Evolutionary conservation across 2,113 vertebrate genomes (phyloP).

Genomic region (Centropus bengalensis): DNA sequence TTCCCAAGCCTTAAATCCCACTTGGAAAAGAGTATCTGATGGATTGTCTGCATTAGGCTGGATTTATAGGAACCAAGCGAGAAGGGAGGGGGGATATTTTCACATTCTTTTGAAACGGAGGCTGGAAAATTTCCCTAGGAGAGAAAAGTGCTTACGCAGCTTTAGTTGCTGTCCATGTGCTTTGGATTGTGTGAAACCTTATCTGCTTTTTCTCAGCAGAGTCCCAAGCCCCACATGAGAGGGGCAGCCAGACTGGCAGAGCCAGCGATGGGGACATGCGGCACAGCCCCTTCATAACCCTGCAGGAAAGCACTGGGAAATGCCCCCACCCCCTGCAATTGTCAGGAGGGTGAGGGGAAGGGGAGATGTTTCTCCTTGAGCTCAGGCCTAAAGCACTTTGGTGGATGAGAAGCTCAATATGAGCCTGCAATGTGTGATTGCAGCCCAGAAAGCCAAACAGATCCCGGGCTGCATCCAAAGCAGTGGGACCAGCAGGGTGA

Average conservation of each 20-base stretch:
- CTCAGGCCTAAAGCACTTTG: background rate
- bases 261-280: background rate
- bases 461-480: no score
- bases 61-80: background rate
- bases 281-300: background rate
- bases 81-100: slow-evolving; percentile 2
- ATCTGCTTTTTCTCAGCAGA: slow-evolving; percentile 57
- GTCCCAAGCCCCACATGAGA: background rate
- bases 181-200: slow-evolving; percentile 66
- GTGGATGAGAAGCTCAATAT: no score
- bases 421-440: no score
- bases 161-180: slow-evolving; percentile 49
- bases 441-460: no score
- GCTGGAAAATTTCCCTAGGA: slow-evolving; percentile 28
- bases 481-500: no score
- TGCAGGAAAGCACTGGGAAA: background rate
- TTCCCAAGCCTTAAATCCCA: background rate
- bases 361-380: background rate
- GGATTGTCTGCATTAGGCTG: background rate
- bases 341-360: background rate
- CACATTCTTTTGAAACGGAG: slow-evolving; percentile 31
- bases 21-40: background rate
- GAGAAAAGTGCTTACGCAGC: slow-evolving; percentile 51
- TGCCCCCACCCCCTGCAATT: background rate
- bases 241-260: background rate